These are phyloP conservation scores for Passer montanus DNA, from an alignment of 2,113 vertebrate species.

Conservation along the genomic window DNA sequence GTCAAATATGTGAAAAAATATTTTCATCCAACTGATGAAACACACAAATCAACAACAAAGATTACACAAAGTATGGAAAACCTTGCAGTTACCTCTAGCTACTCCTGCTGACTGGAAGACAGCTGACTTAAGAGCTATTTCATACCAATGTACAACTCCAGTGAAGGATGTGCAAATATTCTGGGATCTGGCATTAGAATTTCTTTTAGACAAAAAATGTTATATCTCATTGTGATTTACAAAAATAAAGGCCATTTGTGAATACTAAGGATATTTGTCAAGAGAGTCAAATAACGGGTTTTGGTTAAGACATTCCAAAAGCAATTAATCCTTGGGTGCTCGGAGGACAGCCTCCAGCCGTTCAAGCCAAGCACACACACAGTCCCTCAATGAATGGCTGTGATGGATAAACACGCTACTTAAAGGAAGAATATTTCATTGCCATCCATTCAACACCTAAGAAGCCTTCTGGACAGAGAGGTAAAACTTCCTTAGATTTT, in stretches of 20 bases:
- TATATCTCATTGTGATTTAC: background rate
- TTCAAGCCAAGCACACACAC: background rate
- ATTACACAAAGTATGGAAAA: background rate
- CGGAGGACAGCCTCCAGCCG: conserved; percentile 9
- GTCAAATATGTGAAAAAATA: background rate
- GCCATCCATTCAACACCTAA: background rate
- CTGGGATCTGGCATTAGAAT: background rate
- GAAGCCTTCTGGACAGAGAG: conserved; percentile 1
- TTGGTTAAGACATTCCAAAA: conserved; percentile 37
- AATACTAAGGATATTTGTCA: conserved; percentile 18
- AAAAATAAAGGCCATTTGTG: conserved; percentile 35
- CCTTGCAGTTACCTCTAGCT: background rate
- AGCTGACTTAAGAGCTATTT: background rate
- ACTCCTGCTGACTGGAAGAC: background rate
- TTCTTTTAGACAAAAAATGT: background rate
- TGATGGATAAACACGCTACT: background rate
- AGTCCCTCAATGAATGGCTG: background rate
- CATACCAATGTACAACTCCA: background rate
- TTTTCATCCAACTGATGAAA: background rate
- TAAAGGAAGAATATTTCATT: conserved; percentile 12
- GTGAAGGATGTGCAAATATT: background rate
- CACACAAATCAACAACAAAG: background rate
- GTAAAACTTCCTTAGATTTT: background rate
- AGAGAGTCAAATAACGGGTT: conserved; percentile 4
- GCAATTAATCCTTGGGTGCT: conserved; percentile 23